Evolutionary conservation across 1,140 invertebrate genomes (phyloP).

Genomic region (Chymomyza costata): DNA sequence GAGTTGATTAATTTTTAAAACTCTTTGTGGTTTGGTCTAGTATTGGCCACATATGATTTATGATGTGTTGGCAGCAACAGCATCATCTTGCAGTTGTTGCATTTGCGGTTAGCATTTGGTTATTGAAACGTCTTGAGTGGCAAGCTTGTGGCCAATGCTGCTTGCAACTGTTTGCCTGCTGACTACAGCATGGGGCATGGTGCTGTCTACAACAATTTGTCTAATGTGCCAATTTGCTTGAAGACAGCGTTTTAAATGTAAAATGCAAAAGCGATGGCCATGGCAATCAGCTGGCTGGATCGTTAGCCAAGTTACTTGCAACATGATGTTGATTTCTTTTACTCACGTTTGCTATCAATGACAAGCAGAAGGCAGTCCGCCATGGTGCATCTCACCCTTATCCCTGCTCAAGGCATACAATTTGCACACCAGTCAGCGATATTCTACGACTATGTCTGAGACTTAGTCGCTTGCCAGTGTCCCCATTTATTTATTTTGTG

Average conservation of each 20-base stretch:
- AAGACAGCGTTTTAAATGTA: slow-evolving; percentile 20
- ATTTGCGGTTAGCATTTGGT: slow-evolving; percentile 25
- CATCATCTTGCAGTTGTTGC: slow-evolving; percentile 32
- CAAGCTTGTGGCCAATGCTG: no score
- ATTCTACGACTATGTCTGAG: background rate
- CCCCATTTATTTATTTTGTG: slow-evolving; percentile 72
- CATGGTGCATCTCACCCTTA: background rate
- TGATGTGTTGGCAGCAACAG: slow-evolving; percentile 4
- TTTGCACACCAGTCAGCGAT: slow-evolving; percentile 40
- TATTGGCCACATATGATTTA: slow-evolving; percentile 3
- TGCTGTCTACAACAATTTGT: slow-evolving; percentile 53
- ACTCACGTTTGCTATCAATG: slow-evolving; percentile 30
- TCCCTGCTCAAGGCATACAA: slow-evolving; percentile 46
- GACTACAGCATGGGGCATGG: no score
- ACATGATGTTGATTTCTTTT: slow-evolving; percentile 34
- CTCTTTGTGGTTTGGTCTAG: slow-evolving; percentile 18
- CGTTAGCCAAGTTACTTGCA: slow-evolving; percentile 12
- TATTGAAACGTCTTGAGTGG: slow-evolving; percentile 60
- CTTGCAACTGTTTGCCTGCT: no score
- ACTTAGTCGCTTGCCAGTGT: slow-evolving; percentile 49
- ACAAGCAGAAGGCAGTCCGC: slow-evolving; percentile 34
- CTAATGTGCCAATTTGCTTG: slow-evolving; percentile 67
- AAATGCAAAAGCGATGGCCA: slow-evolving; percentile 4
- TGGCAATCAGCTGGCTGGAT: slow-evolving; percentile 6
- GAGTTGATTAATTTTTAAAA: background rate